Evolutionary conservation across 2,113 vertebrate genomes (phyloP), one percentile per base, ranked within the genome.

Genomic region (Nibea coibor): DNA sequence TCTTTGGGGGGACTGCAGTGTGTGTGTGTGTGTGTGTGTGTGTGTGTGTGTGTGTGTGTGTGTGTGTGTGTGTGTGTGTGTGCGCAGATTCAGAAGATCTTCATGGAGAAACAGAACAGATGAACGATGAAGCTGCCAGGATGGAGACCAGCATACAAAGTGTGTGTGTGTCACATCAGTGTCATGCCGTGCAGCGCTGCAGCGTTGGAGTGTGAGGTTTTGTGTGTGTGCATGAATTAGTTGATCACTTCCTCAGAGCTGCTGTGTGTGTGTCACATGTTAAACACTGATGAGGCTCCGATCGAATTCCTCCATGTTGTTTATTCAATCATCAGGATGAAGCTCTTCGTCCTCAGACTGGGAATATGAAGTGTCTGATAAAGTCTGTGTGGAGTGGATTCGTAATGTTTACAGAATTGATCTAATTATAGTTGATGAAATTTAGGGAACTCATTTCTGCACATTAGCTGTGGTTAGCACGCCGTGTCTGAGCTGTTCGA

Each of bases 11-110:
- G 9, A 35, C 31, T 9, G 15, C 11, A 2, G 0, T 19, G 11
- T 65, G 26, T 48, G 31, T 70, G 62, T 47, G 73, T 76, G 62
- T 76, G 72, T 47, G 73, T 72, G 71, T 73, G 72, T 64, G 70
- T 57, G 65, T 68, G 0, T 24, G 24, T 78, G 28, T 53, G 56
- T 61, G 57, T 73, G 56, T 62, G 57, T 73, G 72, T 63, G 45
- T 72, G 45, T 62, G 45, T 39, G 28, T 57, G 61, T 76, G 50
- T 39, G n/a, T n/a, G n/a, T n/a, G n/a, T n/a, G n/a, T n/a, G n/a
- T n/a, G n/a, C n/a, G n/a, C n/a, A n/a, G n/a, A n/a, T n/a, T n/a
- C n/a, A n/a, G n/a, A n/a, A n/a, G n/a, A n/a, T n/a, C n/a, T n/a
- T n/a, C n/a, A n/a, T n/a, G n/a, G n/a, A n/a, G n/a, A n/a, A n/a